A percentile compares a stretch with the other conserved stretches of the same genome.
Evolutionary conservation across 2,888 invertebrate genomes (phyloP).

Genomic region (Chorisops tibialis): DNA sequence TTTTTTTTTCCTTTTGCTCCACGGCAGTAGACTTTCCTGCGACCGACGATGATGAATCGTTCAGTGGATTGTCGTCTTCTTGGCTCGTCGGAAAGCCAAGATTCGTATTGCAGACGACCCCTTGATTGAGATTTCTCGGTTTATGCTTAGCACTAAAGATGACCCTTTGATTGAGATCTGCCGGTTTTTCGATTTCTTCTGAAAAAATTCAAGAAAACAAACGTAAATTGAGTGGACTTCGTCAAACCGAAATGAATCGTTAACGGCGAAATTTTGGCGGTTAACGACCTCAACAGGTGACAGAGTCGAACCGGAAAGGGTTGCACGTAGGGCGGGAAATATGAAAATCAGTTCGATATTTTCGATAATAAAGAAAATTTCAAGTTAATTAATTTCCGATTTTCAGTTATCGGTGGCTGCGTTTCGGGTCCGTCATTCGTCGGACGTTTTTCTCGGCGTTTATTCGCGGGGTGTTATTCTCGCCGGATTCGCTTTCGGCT

Average conservation of each 20-base stretch:
- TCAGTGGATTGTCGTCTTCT: not conserved
- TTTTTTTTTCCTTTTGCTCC: conserved; percentile 30
- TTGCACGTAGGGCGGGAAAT: not conserved
- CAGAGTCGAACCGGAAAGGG: not conserved
- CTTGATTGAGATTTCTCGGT: conserved; percentile 34
- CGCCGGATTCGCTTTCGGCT: not conserved
- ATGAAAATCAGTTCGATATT: too few relatives aligned
- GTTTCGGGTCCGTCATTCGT: conserved; percentile 24
- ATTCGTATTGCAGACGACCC: not conserved
- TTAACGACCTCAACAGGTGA: not conserved
- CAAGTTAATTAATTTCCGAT: not conserved
- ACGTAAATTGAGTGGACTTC: not conserved
- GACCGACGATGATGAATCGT: too few relatives aligned
- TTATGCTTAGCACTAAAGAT: conserved; percentile 55
- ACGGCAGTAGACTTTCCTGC: conserved; percentile 14
- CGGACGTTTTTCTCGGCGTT: conserved; percentile 21
- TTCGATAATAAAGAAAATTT: not conserved
- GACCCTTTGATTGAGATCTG: conserved; percentile 60
- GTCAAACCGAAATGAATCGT: too few relatives aligned
- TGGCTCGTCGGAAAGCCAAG: not conserved
- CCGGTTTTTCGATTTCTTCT: conserved; percentile 60
- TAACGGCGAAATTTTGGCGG: too few relatives aligned
- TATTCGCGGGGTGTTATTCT: conserved; percentile 4
- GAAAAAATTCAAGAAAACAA: conserved; percentile 34
- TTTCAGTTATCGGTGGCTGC: conserved; percentile 4